Base-by-base conservation (phyloP, 23 tunicate genomes). In the Trididemnum clinides region DNA sequence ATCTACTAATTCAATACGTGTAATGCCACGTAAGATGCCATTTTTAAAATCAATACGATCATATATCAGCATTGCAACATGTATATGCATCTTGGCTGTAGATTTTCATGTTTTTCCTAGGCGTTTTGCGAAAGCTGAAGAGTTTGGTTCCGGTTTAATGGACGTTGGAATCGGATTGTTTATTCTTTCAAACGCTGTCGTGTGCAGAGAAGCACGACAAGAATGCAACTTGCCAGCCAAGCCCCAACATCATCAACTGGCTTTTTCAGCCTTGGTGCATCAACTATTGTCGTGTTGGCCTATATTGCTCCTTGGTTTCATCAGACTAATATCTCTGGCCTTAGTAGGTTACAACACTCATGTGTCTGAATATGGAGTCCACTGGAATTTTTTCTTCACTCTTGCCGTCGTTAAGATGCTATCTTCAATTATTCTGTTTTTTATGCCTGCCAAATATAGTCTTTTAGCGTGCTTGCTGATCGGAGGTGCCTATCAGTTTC, bases 341-440 rank as follows among this genome's bases (percentile, higher is more conserved):
- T 28, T 87, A 1, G 50, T 78, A 20, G 94, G 98, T 4, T 94
- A 94, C 76, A 89, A 94, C 4, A 86, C 85, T 59, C 98, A 94
- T 89, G 85, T 89, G 3, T 64, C 98, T 0, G 98, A 94, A 51
- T 94, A 94, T 85, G 98, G 98, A n/a, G 83, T 94, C n/a, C 90
- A 94, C 50, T 94, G 98, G 98, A 94, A 94, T 64, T 94, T 94
- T 75, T 94, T 94, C 51, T 88, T 94, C 33, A 89, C 98, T 39
- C 74, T 94, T 28, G 93, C 94, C 10, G 23, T 64, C n/a, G 98
- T 94, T n/a, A 88, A 85, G 82, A 64, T 83, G 1, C 26, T 81
- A 27, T 57, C 95, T 19, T 28, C 73, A 31, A 10, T 80, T 28
- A 27, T 85, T 20, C 39, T 84, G 30, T 77, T 77, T 34, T 66